Percentiles rank a stretch among this genome's conserved stretches.
These are phyloP conservation scores for Phalacrocorax pelagicus DNA, from an alignment of 2,113 vertebrate genomes.

Conservation along the genomic window DNA sequence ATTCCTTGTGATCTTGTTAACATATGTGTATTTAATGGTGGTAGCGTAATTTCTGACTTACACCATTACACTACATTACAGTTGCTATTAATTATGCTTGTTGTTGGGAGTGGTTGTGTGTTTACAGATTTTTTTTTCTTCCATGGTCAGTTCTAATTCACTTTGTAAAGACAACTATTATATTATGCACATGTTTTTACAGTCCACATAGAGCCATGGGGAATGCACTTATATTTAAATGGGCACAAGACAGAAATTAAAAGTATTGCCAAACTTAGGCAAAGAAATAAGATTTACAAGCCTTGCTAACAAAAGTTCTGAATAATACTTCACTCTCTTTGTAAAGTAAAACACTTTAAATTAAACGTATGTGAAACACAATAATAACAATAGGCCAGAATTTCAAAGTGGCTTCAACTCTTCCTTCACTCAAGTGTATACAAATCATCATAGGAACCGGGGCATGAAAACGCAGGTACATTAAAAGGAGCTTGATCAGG, in stretches of 20 bases:
- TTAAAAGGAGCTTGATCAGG: conserved; percentile 26
- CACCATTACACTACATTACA: conserved; percentile 25
- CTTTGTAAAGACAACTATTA: not conserved
- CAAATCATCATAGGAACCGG: not conserved
- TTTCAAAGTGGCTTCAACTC: conserved; percentile 25
- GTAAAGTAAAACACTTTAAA: not conserved
- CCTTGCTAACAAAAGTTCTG: not conserved
- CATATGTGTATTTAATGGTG: conserved; percentile 41
- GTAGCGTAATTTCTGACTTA: conserved; percentile 45
- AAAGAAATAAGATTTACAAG: not conserved
- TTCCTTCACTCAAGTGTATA: not conserved
- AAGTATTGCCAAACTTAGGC: not conserved
- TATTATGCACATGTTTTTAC: not conserved
- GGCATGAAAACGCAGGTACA: not conserved
- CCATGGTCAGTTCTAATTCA: not conserved
- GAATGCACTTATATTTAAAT: not conserved
- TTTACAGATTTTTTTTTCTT: not conserved
- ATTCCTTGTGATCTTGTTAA: conserved; percentile 59
- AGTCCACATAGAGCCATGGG: not conserved
- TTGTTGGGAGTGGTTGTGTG: not conserved
- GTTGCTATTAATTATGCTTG: conserved; percentile 46
- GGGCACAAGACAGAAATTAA: not conserved
- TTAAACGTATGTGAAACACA: not conserved
- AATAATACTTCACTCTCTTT: not conserved
- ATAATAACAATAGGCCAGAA: not conserved